Base-by-base conservation (phyloP, 2,113 vertebrate species). In the Lontra canadensis region DNA sequence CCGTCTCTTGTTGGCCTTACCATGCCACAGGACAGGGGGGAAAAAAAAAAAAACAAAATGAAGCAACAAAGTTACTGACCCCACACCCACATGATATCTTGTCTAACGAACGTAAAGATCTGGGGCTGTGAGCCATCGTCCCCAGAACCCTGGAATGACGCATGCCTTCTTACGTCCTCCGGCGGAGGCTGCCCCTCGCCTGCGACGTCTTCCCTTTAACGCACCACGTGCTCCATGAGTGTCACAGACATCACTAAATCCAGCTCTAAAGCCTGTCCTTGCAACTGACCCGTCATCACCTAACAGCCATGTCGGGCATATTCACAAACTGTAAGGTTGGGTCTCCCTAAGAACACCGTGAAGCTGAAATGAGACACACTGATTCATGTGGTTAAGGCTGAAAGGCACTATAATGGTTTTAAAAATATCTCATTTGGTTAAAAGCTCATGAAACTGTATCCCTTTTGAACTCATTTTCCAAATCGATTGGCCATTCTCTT, bases 51-150 rank as follows among this genome's bases (percentile, higher is more conserved):
- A 15, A 52, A 49, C 4, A 55, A 18, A 20, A 14, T 2, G 29
- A 36, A 55, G 6, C 18, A 14, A 1, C 13, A 7, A 34, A 10
- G 20, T n/a, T 18, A 11, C 0, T 0, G 11, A 26, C n/a, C 11
- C 17, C 14, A 20, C 1, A 2, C 15, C 8, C 1, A 4, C 18
- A 9, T 0, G 26, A 20, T 0, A 0, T 1, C 3, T 1, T 2
- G 4, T 25, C n/a, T 25, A 5, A 4, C 1, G 6, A 63, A 6
- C 8, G 3, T 0, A 4, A 23, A 67, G 49, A 44, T 36, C 5
- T 29, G 17, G 18, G 20, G 44, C 39, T 57, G 18, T 1, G 1
- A 20, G 52, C 71, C 5, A 15, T 9, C 17, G 6, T 23, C 1
- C 11, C 20, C 49, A 0, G 6, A 34, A 73, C 25, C 4, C 4